A percentile compares a stretch with the other conserved stretches of the same genome.
Evolutionary conservation across 92 coral and sea anemone genomes (phyloP).

Genomic region (Zoanthus sansibaricus): DNA sequence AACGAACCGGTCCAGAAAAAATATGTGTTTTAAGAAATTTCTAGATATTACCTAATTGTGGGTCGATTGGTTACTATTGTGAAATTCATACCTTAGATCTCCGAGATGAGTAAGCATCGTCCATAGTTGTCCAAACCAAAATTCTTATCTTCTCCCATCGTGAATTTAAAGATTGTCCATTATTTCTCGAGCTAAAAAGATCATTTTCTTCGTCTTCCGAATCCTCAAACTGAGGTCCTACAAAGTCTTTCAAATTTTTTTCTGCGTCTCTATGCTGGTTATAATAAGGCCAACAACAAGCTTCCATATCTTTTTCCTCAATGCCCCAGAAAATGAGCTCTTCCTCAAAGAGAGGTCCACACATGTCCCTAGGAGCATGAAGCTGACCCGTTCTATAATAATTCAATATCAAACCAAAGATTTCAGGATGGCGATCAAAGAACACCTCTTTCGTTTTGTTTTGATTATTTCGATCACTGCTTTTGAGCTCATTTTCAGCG

Average conservation of each 20-base stretch:
- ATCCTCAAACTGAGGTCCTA: constrained; percentile 91
- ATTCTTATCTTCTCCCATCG: constrained; percentile 76
- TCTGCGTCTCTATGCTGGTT: constrained; percentile 97
- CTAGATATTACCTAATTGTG: too few species aligned
- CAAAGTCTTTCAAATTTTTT: constrained; percentile 89
- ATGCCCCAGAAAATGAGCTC: constrained; percentile 98
- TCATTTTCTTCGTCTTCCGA: constrained; percentile 76
- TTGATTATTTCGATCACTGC: constrained; percentile 57
- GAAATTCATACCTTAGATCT: constrained; percentile 80
- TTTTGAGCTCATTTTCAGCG: constrained; percentile 78
- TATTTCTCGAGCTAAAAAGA: constrained; percentile 43
- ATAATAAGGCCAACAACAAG: constrained; percentile 97
- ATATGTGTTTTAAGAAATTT: too few species aligned
- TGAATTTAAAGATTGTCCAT: constrained; percentile 42
- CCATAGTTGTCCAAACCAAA: constrained; percentile 84
- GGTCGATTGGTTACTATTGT: neutral
- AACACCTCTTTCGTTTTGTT: constrained; percentile 71
- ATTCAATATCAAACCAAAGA: constrained; percentile 87
- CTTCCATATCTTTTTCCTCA: constrained; percentile 97
- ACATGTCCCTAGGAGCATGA: constrained; percentile 94
- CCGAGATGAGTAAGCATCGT: constrained; percentile 87
- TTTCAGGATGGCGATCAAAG: constrained; percentile 93
- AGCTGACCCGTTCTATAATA: constrained; percentile 95
- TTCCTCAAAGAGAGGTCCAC: constrained; percentile 94
- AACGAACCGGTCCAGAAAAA: too few species aligned